Base-by-base conservation (phyloP, 2,888 invertebrate genomes). In the Lasioglossum lativentre region DNA sequence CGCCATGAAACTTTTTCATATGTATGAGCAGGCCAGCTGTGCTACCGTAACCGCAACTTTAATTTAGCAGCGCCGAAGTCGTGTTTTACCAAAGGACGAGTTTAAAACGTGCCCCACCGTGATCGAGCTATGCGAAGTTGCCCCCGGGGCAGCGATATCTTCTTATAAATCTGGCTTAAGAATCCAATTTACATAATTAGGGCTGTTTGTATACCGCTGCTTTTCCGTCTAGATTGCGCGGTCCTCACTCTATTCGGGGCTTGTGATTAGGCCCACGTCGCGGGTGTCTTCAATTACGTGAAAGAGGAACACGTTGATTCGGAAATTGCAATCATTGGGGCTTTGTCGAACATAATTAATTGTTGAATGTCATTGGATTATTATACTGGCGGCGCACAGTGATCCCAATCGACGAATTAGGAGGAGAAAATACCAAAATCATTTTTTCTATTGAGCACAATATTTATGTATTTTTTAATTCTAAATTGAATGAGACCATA, bases 151-250 rank as follows among this genome's bases (percentile, higher is more conserved):
- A 78, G n/a, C 83, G 74, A 73, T 89, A 90, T 88, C 89, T 85
- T 76, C 78, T 85, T 85, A 85, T 84, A 82, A 90, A 90, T 90
- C 89, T 88, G 81, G 73, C 85, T 84, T 86, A 86, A 86, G 87
- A 88, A 87, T 84, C 86, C 88, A 86, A 85, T 90, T 90, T 91
- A 80, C 90, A 90, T 90, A 90, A 90, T 90, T 90, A 90, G 86
- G 80, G 87, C 79, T 89, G 88, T 84, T 89, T 82, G 81, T 82
- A 86, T 80, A 86, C 82, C 87, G 85, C 73, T 85, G 80, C 82
- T 83, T 83, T 84, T 86, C 86, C 88, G 84, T 82, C 80, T 83
- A 85, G 82, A 83, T 75, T 68, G 82, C 77, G 38, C 83, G 40
- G 47, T 59, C 83, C 66, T 72, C 38, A 4, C 83, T 83, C 73